Conservation (phyloP, 2,113 vertebrate genomes). For the Stigmatopora argus region DNA sequence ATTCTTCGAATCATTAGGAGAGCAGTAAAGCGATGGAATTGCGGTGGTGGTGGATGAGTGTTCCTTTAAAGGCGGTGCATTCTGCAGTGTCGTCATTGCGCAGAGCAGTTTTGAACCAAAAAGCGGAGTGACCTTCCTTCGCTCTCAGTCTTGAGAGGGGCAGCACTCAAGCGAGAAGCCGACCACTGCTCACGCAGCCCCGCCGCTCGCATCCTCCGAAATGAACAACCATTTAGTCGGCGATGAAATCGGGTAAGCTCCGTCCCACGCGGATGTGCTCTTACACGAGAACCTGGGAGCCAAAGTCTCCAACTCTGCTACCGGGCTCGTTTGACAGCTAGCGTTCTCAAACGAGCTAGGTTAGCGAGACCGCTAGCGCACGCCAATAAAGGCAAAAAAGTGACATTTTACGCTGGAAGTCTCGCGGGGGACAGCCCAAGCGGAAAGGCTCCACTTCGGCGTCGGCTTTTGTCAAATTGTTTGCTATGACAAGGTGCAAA, state of each 20-base stretch:
- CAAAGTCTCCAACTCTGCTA: constrained; percentile 3
- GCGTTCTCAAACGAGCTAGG: constrained; percentile 46
- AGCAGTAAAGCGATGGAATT: no score
- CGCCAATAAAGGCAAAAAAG: constrained; percentile 48
- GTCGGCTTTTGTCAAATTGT: neutral
- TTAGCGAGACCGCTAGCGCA: constrained; percentile 46
- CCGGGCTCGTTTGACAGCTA: constrained; percentile 47
- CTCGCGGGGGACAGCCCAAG: neutral
- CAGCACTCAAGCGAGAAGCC: constrained; percentile 58
- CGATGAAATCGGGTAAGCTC: constrained; percentile 91
- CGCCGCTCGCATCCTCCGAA: constrained; percentile 67
- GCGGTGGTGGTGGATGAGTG: constrained; percentile 22
- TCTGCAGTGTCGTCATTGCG: constrained; percentile 78
- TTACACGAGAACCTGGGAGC: no score
- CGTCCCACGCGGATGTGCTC: neutral
- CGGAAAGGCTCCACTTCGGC: neutral
- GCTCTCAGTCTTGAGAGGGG: constrained; percentile 69
- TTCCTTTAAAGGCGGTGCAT: constrained; percentile 62
- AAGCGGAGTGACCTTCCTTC: constrained; percentile 81
- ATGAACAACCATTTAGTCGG: constrained; percentile 90
- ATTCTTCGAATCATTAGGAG: neutral
- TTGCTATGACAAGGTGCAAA: neutral
- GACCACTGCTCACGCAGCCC: constrained; percentile 51
- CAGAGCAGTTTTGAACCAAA: constrained; percentile 80
- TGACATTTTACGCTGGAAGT: constrained; percentile 32